Percentiles rank a stretch among this genome's conserved stretches.
phyloP scores from a whole-genome alignment of 2,113 vertebrate species.

The Tretioscincus oriximinensis region DNA sequence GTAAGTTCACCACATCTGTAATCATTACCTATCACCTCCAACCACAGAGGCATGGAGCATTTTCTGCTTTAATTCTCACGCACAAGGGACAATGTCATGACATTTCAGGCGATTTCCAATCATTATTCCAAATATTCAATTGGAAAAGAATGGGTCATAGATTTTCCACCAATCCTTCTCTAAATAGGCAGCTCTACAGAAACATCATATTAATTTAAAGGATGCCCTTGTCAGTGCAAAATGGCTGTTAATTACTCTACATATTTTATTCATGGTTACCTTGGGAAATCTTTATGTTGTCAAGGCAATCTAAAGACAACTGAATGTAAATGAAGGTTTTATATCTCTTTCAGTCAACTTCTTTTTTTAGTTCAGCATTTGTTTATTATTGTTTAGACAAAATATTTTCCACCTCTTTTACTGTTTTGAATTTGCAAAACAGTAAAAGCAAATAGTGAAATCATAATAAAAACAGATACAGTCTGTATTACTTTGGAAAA shows the following conservation, averaged over 20 bases:
- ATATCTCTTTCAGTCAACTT: background rate
- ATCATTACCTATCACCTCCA: too few species aligned
- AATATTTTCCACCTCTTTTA: too few species aligned
- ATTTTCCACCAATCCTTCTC: background rate
- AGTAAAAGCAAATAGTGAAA: too few species aligned
- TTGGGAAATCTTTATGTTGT: background rate
- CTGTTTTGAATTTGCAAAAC: too few species aligned
- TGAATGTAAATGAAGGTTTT: background rate
- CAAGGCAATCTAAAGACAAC: background rate
- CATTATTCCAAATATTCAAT: background rate
- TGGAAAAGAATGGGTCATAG: background rate
- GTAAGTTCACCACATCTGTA: too few species aligned
- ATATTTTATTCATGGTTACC: background rate
- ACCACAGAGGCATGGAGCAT: too few species aligned
- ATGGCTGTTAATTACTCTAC: background rate
- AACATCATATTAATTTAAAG: background rate
- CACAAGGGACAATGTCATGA: too few species aligned
- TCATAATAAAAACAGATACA: too few species aligned
- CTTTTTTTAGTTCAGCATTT: background rate
- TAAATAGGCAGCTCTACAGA: background rate
- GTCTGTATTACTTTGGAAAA: background rate
- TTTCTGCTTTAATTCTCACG: too few species aligned
- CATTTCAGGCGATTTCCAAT: background rate
- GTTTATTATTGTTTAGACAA: too few species aligned
- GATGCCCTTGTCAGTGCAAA: background rate